Percentiles rank a stretch among this genome's conserved stretches.
These are phyloP conservation scores for Drosophila hydei DNA, from an alignment of 1,140 invertebrate genomes.

Conservation along the genomic window DNA sequence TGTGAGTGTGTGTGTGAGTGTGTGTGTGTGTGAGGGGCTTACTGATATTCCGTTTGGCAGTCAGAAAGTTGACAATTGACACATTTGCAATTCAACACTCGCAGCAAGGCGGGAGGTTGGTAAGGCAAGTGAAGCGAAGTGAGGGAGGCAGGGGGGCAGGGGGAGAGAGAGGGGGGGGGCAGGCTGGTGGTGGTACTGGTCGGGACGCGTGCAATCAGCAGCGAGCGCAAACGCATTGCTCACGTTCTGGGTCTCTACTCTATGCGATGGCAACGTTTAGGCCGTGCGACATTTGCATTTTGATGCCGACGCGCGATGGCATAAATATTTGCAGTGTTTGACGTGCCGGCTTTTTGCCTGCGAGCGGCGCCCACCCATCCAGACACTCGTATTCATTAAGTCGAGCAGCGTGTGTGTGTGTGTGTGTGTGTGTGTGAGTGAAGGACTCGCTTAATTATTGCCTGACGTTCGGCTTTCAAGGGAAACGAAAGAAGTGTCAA, in stretches of 20 bases:
- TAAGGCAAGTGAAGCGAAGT: background rate
- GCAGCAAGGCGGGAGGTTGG: slow-evolving; percentile 41
- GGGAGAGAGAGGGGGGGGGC: background rate
- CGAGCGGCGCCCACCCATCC: slow-evolving; percentile 8
- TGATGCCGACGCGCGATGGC: slow-evolving; percentile 43
- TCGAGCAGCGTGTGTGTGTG: slow-evolving; percentile 53
- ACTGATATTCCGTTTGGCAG: slow-evolving; percentile 45
- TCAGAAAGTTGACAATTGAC: slow-evolving; percentile 80
- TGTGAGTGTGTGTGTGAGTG: background rate
- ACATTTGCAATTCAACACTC: slow-evolving; percentile 82
- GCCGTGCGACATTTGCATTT: slow-evolving; percentile 50
- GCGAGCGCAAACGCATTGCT: slow-evolving; percentile 17
- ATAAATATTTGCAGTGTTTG: slow-evolving; percentile 82
- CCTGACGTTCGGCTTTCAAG: slow-evolving; percentile 49
- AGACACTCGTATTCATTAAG: slow-evolving; percentile 71
- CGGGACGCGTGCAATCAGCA: slow-evolving; percentile 31
- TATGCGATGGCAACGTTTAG: slow-evolving; percentile 35
- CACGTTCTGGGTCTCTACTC: slow-evolving; percentile 12
- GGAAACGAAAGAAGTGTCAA: slow-evolving; percentile 65
- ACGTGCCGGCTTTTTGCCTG: slow-evolving; percentile 57
- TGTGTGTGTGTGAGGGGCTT: background rate
- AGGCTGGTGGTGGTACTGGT: background rate
- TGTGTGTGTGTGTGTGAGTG: slow-evolving; percentile 16
- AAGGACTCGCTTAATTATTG: slow-evolving; percentile 63
- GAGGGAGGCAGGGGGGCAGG: slow-evolving; percentile 4